phyloP scores from a whole-genome alignment of 1,140 invertebrate genomes.

The Drosophila sechellia region DNA sequence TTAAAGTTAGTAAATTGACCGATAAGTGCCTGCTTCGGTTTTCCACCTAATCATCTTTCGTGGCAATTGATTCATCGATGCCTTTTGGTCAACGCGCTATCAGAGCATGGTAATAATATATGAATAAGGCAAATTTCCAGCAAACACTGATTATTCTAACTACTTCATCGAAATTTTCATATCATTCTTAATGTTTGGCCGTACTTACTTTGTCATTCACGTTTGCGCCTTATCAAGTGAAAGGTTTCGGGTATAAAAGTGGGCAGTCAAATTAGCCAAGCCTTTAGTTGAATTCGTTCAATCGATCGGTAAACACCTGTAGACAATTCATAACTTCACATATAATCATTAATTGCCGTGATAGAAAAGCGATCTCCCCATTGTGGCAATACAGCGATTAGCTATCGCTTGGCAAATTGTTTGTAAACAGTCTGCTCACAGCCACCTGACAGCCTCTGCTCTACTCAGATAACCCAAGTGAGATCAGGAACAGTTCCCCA shows the following conservation, averaged over 20 bases:
- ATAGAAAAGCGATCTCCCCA: constrained; percentile 1
- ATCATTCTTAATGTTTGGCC: constrained; percentile 17
- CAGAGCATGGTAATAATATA: constrained; percentile 37
- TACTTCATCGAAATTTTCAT: constrained; percentile 52
- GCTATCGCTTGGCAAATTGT: constrained; percentile 19
- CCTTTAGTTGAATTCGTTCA: constrained; percentile 14
- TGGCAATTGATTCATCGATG: constrained; percentile 60
- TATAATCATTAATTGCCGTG: background rate
- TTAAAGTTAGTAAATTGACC: constrained; percentile 27
- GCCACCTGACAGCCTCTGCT: constrained; percentile 23
- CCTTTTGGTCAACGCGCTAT: constrained; percentile 28
- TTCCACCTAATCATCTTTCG: constrained; percentile 56
- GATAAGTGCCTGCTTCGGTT: constrained; percentile 23
- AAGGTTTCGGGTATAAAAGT: constrained; percentile 21
- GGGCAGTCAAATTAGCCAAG: background rate
- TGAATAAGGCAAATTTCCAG: constrained; percentile 31
- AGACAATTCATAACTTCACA: background rate
- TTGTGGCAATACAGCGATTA: background rate
- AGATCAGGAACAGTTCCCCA: constrained; percentile 16
- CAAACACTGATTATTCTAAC: constrained; percentile 50
- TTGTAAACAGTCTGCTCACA: constrained; percentile 38
- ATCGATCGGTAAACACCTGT: constrained; percentile 16
- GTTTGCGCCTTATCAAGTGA: constrained; percentile 24
- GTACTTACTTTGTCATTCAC: constrained; percentile 1
- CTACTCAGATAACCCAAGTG: constrained; percentile 32